These are phyloP conservation scores for Oreochromis mossambicus DNA, from an alignment of 2,797 vertebrate genomes.

Conservation along the genomic window DNA sequence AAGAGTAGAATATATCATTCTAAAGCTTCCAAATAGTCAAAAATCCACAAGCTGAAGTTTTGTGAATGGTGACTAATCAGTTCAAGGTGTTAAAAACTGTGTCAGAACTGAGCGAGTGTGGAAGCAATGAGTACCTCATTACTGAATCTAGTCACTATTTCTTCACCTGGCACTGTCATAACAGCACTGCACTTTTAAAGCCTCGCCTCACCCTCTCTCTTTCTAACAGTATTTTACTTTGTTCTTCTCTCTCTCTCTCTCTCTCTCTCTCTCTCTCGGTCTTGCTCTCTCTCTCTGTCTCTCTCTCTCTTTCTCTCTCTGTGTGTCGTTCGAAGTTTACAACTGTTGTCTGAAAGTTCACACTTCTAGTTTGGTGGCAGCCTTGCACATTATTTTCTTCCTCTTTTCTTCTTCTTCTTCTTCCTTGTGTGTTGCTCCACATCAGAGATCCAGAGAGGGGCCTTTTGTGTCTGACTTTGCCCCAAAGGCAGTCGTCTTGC, in stretches of 20 bases:
- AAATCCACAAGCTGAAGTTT: constrained; percentile 29
- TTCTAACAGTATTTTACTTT: background rate
- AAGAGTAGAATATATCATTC: background rate
- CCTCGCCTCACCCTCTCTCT: constrained; percentile 16
- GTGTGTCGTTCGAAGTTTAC: constrained; percentile 58
- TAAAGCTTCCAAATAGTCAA: background rate
- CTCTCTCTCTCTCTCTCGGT: background rate
- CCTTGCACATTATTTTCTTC: constrained; percentile 22
- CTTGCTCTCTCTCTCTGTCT: background rate
- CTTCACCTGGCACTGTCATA: constrained; percentile 52
- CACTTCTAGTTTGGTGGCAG: constrained; percentile 62
- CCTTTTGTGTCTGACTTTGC: constrained; percentile 77
- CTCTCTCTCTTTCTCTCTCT: background rate
- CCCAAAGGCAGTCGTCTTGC: constrained; percentile 74
- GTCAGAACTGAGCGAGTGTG: constrained; percentile 24
- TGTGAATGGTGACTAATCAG: constrained; percentile 31
- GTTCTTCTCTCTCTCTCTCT: background rate
- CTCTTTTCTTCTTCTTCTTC: constrained; percentile 17
- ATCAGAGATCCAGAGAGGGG: constrained; percentile 73
- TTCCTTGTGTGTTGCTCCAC: constrained; percentile 56
- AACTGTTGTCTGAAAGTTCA: constrained; percentile 65
- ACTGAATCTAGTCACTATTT: constrained; percentile 49
- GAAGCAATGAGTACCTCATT: constrained; percentile 53
- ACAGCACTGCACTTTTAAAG: constrained; percentile 33
- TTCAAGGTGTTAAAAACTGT: constrained; percentile 21